Percentiles rank a stretch among this genome's conserved stretches.
These are phyloP conservation scores for Nebria salina DNA, from an alignment of 2,888 invertebrate genomes.

Conservation along the genomic window DNA sequence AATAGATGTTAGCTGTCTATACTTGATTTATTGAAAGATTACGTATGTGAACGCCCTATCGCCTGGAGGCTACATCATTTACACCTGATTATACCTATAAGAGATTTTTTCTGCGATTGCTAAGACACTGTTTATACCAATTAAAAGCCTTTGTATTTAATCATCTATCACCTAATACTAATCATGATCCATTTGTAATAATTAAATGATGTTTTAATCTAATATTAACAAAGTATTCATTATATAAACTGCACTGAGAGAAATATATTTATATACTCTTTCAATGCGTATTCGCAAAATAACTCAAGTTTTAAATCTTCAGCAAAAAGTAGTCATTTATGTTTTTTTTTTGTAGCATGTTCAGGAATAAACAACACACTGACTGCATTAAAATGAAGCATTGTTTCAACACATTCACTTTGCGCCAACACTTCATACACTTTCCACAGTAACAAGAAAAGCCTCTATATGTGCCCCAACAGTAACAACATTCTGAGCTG, in stretches of 20 bases:
- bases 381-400: conserved; percentile 19
- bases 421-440: background rate
- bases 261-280: no score
- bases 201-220: no score
- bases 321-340: no score
- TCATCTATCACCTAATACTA: no score
- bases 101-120: background rate
- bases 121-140: background rate
- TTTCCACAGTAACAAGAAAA: background rate
- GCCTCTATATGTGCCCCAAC: conserved; percentile 7
- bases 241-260: no score
- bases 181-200: no score
- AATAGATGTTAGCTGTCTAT: conserved; percentile 17
- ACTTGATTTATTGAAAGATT: conserved; percentile 22
- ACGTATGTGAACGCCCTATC: background rate
- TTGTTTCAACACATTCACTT: conserved; percentile 33
- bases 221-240: no score
- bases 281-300: no score
- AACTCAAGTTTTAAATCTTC: no score
- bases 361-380: conserved; percentile 7
- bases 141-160: no score
- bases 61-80: background rate
- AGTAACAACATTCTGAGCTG: background rate
- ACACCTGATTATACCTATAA: background rate
- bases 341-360: background rate